Evolutionary conservation across 1,140 invertebrate genomes (phyloP).

Genomic region (Periplaneta americana): DNA sequence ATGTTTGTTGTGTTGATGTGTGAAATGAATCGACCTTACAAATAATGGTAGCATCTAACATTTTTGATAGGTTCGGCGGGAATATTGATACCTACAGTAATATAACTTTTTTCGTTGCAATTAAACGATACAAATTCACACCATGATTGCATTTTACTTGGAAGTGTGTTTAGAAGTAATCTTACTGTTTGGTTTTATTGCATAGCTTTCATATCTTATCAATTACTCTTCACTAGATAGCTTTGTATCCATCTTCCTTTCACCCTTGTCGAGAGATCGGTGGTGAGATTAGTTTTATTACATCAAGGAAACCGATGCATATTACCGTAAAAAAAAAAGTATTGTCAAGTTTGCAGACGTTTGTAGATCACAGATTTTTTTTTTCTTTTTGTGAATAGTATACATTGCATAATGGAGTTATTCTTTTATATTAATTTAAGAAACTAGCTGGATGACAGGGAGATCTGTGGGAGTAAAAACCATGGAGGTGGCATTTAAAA

Average conservation of each 20-base stretch:
- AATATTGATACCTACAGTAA: constrained; percentile 1
- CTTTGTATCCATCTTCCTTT: background rate
- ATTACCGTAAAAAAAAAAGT: constrained; percentile 1
- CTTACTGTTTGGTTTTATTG: background rate
- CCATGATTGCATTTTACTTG: background rate
- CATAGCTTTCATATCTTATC: background rate
- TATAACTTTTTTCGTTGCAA: constrained; percentile 6
- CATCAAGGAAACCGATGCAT: background rate
- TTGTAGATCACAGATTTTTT: constrained; percentile 5
- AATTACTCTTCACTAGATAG: background rate
- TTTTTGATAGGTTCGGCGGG: constrained; percentile 8
- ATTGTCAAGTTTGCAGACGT: constrained; percentile 7
- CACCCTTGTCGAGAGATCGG: background rate
- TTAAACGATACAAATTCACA: background rate
- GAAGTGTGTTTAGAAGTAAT: background rate
- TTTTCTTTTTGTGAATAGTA: constrained; percentile 14
- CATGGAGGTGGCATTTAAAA: constrained; percentile 11
- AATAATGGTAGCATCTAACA: background rate
- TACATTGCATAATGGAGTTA: constrained; percentile 5
- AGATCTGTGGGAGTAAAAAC: background rate
- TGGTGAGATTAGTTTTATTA: background rate
- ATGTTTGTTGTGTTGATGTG: constrained; percentile 15
- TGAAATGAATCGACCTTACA: constrained; percentile 1
- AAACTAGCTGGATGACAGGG: background rate
- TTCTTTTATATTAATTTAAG: constrained; percentile 9